Evolutionary conservation across 2,113 vertebrate species (phyloP).

Genomic region (Bos javanicus): DNA sequence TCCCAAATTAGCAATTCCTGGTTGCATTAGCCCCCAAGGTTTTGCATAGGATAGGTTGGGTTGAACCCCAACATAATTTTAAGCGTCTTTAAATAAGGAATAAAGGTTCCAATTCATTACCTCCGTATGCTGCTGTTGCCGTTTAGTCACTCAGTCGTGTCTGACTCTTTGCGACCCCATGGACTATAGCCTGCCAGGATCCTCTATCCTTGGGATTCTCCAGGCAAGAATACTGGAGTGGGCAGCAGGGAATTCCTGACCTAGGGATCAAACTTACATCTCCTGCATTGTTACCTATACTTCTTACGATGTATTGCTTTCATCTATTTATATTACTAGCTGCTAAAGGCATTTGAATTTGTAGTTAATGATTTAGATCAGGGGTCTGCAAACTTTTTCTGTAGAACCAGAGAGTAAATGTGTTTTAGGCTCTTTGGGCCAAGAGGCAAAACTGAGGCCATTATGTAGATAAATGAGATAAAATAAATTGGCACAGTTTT

Average conservation of each 20-base stretch:
- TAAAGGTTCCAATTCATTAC: background rate
- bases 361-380: background rate
- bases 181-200: background rate
- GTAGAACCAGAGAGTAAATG: background rate
- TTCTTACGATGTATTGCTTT: background rate
- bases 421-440: background rate
- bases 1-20: background rate
- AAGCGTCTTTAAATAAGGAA: background rate
- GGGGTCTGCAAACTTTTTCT: background rate
- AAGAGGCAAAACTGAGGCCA: background rate
- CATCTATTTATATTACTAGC: background rate
- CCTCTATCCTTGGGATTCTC: background rate
- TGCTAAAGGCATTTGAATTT: slow-evolving; percentile 23
- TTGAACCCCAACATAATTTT: slow-evolving; percentile 8
- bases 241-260: background rate
- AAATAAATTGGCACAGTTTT: background rate
- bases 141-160: background rate
- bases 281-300: background rate
- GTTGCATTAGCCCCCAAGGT: background rate
- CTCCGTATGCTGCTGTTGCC: background rate
- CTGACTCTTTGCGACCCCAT: background rate
- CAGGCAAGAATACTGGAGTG: background rate
- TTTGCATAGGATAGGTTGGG: background rate
- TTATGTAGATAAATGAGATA: background rate
- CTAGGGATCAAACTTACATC: background rate